Percentiles rank a stretch among this genome's conserved stretches.
These are phyloP conservation scores for Drosophila punjabiensis DNA, from an alignment of 1,140 invertebrate genomes.

Conservation along the genomic window DNA sequence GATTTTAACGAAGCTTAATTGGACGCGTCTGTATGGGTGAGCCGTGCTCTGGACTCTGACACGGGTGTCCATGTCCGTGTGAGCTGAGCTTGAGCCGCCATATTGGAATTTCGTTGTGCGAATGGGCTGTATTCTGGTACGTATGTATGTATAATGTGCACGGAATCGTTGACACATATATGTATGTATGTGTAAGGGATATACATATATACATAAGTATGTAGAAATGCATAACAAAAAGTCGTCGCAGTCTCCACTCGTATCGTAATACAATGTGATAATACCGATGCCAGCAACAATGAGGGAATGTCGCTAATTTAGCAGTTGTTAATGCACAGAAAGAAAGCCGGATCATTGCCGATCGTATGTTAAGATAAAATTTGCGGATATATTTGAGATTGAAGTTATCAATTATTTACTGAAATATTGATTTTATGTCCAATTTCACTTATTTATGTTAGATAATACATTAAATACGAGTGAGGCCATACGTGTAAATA, in stretches of 20 bases:
- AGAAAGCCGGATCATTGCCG: conserved; percentile 4
- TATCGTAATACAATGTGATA: conserved; percentile 75
- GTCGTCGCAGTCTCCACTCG: conserved; percentile 30
- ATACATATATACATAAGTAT: background rate
- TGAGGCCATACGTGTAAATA: too few relatives aligned
- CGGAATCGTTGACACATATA: conserved; percentile 10
- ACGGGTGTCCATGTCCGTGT: conserved; percentile 21
- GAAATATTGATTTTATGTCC: too few relatives aligned
- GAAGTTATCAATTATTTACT: background rate
- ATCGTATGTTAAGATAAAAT: background rate
- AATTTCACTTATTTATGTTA: too few relatives aligned
- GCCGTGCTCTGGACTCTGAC: conserved; percentile 66
- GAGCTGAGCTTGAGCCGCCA: conserved; percentile 50
- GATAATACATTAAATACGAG: too few relatives aligned
- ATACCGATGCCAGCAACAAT: conserved; percentile 33
- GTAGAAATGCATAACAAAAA: conserved; percentile 48
- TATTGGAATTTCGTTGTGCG: conserved; percentile 74
- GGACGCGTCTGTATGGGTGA: conserved; percentile 71
- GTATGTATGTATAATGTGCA: background rate
- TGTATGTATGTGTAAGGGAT: background rate
- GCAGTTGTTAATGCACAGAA: conserved; percentile 33
- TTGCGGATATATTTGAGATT: background rate
- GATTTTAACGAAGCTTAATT: conserved; percentile 45
- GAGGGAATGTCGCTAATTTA: conserved; percentile 35
- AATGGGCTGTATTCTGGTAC: conserved; percentile 4